phyloP scores from a whole-genome alignment of 1,140 invertebrate genomes.

The Dendroctonus valens region DNA sequence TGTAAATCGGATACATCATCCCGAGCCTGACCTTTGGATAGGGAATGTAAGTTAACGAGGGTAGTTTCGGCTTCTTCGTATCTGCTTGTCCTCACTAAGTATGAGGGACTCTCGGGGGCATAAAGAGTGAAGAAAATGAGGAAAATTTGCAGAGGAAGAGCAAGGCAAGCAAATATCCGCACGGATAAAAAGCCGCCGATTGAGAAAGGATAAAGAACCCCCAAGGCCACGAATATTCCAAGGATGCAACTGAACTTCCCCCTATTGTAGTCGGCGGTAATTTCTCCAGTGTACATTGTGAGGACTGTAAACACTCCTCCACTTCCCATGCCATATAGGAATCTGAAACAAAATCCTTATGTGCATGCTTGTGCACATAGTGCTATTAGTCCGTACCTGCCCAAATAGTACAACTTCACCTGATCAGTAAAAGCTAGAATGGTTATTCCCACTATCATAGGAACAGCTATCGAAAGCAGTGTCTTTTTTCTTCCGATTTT shows the following conservation, averaged over 20 bases:
- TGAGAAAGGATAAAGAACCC: constrained; percentile 52
- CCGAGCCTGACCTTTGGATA: constrained; percentile 52
- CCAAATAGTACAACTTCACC: constrained; percentile 45
- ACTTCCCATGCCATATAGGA: constrained; percentile 50
- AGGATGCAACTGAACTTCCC: constrained; percentile 40
- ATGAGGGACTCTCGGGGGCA: constrained; percentile 75
- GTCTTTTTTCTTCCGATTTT: constrained; percentile 52
- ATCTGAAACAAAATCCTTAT: constrained; percentile 47
- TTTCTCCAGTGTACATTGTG: constrained; percentile 55
- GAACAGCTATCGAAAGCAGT: constrained; percentile 50
- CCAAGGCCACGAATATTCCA: constrained; percentile 38
- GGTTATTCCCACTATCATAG: constrained; percentile 25
- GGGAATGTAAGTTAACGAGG: constrained; percentile 61
- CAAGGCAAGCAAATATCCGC: constrained; percentile 54
- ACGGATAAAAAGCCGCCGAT: constrained; percentile 62
- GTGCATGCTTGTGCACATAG: not conserved
- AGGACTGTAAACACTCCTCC: constrained; percentile 54
- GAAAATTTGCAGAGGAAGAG: constrained; percentile 54
- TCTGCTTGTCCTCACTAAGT: constrained; percentile 59
- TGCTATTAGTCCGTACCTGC: constrained; percentile 30
- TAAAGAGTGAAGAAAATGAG: constrained; percentile 53
- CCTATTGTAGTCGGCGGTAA: constrained; percentile 48
- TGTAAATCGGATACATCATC: constrained; percentile 21
- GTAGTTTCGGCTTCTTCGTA: constrained; percentile 60
- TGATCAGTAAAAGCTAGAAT: constrained; percentile 45